These are phyloP conservation scores for Ferdinandea cuprea DNA, from an alignment of 2,888 invertebrate genomes.

Conservation along the genomic window DNA sequence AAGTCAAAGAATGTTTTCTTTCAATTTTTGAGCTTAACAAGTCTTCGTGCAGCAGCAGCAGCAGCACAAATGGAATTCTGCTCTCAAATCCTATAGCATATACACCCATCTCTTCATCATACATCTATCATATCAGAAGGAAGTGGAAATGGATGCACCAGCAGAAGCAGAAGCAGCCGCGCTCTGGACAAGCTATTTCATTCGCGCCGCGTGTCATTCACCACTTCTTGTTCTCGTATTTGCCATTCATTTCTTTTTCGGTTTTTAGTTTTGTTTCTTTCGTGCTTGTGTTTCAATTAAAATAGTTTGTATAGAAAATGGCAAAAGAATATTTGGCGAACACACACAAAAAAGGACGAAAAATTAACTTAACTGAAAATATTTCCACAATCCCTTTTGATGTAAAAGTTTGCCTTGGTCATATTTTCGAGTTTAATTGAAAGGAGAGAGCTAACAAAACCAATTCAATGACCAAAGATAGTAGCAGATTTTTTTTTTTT, in stretches of 20 bases:
- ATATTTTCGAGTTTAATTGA: conserved; percentile 38
- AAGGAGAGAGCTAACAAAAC: too few species aligned
- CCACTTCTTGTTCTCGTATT: background rate
- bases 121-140: too few species aligned
- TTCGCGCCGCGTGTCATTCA: conserved; percentile 20
- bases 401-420: conserved; percentile 25
- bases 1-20: conserved; percentile 71
- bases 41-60: conserved; percentile 12
- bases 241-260: conserved; percentile 35
- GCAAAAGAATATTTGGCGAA: conserved; percentile 2
- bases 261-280: background rate
- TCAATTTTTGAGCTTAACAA: conserved; percentile 57
- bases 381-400: conserved; percentile 36
- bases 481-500: too few species aligned
- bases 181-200: background rate
- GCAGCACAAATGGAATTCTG: conserved; percentile 26
- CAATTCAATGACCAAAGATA: too few species aligned
- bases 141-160: background rate
- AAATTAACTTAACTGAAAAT: conserved; percentile 25
- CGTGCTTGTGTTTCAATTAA: conserved; percentile 33
- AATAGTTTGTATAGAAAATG: conserved; percentile 36
- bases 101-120: background rate
- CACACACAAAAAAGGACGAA: background rate
- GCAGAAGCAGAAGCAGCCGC: background rate
- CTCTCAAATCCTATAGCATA: conserved; percentile 8